Evolutionary conservation across 2,797 vertebrate genomes (phyloP).

Genomic region (Phrynocephalus vlangalii): DNA sequence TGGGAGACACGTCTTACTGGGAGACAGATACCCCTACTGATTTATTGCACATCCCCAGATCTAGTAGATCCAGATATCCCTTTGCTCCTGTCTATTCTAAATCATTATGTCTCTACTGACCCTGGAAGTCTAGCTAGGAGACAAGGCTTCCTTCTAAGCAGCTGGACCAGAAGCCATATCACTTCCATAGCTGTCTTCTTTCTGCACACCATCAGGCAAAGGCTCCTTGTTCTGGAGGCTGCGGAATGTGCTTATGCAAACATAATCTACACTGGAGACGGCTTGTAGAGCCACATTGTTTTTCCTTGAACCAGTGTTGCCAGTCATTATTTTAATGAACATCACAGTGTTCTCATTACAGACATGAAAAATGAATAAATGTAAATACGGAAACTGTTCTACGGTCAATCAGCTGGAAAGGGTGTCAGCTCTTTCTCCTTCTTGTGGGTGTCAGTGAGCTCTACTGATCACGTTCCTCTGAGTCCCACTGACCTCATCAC

Average conservation of each 20-base stretch:
- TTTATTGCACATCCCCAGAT: neutral
- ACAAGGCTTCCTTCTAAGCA: neutral
- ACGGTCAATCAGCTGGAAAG: neutral
- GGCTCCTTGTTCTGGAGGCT: neutral
- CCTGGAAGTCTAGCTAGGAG: neutral
- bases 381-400: neutral
- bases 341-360: neutral
- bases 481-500: neutral
- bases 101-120: neutral
- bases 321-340: slow-evolving; percentile 15
- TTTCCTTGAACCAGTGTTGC: neutral
- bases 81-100: neutral
- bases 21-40: neutral
- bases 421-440: slow-evolving; percentile 6
- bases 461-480: neutral
- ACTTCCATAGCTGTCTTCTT: neutral
- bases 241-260: neutral
- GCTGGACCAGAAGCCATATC: neutral
- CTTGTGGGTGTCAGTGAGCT: slow-evolving; percentile 19
- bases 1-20: too few species aligned
- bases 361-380: neutral
- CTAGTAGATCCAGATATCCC: neutral
- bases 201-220: neutral
- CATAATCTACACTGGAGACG: neutral
- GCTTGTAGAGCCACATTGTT: neutral